These are phyloP conservation scores for Microplitis deprimator DNA, from an alignment of 2,888 invertebrate species.

Conservation along the genomic window DNA sequence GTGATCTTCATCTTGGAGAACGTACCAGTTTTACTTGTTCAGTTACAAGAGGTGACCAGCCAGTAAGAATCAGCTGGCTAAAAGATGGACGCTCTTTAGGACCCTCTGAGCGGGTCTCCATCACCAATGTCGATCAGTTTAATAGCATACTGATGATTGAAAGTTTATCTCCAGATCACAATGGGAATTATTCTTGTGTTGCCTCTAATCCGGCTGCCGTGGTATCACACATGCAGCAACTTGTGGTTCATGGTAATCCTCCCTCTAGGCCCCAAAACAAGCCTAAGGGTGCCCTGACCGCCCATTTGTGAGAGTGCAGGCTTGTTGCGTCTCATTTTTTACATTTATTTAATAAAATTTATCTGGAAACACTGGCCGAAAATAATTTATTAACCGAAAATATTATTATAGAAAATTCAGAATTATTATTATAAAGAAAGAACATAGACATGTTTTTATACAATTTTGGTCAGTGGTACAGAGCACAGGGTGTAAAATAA, in stretches of 20 bases:
- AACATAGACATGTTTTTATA: constrained; percentile 27
- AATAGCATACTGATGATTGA: constrained; percentile 85
- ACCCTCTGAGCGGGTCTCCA: constrained; percentile 77
- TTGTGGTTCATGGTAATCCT: constrained; percentile 85
- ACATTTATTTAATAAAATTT: constrained; percentile 6
- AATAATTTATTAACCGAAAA: background rate
- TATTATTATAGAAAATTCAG: too few species aligned
- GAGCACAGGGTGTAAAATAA: constrained; percentile 33
- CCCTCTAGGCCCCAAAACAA: constrained; percentile 67
- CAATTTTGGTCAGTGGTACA: constrained; percentile 38
- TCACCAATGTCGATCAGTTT: constrained; percentile 83
- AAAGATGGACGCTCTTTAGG: constrained; percentile 81
- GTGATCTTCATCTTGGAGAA: constrained; percentile 81
- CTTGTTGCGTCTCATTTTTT: constrained; percentile 45
- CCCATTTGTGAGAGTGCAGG: constrained; percentile 54
- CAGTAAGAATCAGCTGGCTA: constrained; percentile 83
- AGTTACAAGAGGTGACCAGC: constrained; percentile 83
- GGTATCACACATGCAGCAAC: constrained; percentile 81
- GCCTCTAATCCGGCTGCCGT: constrained; percentile 82
- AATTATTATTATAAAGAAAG: background rate
- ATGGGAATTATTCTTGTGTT: constrained; percentile 84
- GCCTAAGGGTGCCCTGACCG: constrained; percentile 46
- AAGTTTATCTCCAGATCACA: constrained; percentile 82
- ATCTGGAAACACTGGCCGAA: constrained; percentile 17
- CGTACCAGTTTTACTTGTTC: constrained; percentile 83